phyloP scores from a whole-genome alignment of 2,888 invertebrate genomes.

The Cyclophora albipunctata region DNA sequence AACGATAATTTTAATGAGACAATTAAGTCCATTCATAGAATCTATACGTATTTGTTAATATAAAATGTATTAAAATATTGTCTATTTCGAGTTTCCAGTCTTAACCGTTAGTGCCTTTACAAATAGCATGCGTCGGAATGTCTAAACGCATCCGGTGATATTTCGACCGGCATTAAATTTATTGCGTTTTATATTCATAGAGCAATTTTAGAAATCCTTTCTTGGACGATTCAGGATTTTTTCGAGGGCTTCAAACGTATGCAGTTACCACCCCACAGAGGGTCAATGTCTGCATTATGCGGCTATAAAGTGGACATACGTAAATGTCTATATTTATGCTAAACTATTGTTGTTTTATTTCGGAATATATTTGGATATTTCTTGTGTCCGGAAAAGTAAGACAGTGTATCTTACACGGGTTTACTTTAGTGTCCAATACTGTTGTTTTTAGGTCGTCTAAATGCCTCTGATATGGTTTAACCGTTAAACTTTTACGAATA shows the following conservation, averaged over 20 bases:
- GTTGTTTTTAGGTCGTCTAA: no score
- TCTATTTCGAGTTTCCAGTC: no score
- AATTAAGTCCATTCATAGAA: no score
- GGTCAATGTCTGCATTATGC: constrained; percentile 16
- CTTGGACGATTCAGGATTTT: constrained; percentile 23
- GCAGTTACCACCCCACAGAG: constrained; percentile 7
- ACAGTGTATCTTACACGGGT: no score
- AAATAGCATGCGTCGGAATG: constrained; percentile 36
- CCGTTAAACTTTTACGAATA: no score
- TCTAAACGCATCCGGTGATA: constrained; percentile 58
- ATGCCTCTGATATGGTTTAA: no score
- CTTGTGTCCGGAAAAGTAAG: background rate
- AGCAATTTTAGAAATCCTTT: constrained; percentile 62
- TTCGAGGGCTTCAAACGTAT: constrained; percentile 16
- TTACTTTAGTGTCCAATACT: no score
- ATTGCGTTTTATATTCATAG: constrained; percentile 70
- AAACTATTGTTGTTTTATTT: background rate
- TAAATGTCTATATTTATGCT: constrained; percentile 9
- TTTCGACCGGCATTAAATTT: constrained; percentile 62
- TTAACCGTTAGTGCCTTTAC: constrained; percentile 13
- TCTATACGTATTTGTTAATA: no score
- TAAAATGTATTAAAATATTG: no score
- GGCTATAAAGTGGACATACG: constrained; percentile 10
- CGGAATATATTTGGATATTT: background rate
- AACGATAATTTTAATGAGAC: background rate